phyloP scores from a whole-genome alignment of 2,113 vertebrate genomes.

The Labrus mixtus region DNA sequence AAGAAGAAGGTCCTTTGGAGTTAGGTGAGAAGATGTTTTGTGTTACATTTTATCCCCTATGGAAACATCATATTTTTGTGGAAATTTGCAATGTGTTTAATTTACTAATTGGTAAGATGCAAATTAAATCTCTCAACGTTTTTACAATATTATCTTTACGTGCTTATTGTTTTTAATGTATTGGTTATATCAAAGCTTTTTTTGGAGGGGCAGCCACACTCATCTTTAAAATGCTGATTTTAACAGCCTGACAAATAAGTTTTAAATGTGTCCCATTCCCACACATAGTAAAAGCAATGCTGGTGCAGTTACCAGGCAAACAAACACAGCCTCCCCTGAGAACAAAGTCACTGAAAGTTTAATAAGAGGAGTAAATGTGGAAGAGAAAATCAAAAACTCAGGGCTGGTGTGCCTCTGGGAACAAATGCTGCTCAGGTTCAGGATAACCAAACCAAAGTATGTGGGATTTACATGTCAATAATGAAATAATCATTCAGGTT shows the following conservation, averaged over 20 bases:
- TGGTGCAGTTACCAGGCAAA: not conserved
- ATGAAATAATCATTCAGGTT: not conserved
- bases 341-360: not conserved
- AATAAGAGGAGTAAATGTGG: not conserved
- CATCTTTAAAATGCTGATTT: not conserved
- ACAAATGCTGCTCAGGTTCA: not conserved
- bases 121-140: not conserved
- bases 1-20: constrained; percentile 48
- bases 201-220: not conserved
- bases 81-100: not conserved
- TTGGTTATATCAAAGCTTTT: not conserved
- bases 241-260: not conserved
- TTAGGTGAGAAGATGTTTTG: constrained; percentile 65
- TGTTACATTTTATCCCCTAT: not conserved
- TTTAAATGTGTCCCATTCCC: not conserved
- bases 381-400: not conserved
- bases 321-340: not conserved
- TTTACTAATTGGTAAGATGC: not conserved
- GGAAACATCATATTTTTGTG: not conserved
- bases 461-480: not conserved
- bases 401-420: not conserved
- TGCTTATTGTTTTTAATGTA: not conserved
- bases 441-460: not conserved
- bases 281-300: not conserved
- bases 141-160: not conserved